Conservation (phyloP, 2,888 invertebrate genomes). For the Acanthosepion pharaonis region DNA sequence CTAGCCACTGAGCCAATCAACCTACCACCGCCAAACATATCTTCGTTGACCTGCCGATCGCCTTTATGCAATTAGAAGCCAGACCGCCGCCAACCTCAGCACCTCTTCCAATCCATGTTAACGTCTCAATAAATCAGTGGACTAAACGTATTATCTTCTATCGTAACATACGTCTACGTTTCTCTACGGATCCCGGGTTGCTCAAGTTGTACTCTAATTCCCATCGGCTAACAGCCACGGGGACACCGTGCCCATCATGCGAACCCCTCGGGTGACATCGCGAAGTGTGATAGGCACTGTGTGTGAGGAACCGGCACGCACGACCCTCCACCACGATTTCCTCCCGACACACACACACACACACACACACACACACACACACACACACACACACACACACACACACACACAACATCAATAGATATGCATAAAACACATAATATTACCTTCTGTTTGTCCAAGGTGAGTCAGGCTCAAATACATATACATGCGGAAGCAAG, state of each 20-base stretch:
- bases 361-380: neutral
- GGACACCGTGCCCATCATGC: neutral
- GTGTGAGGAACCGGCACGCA: neutral
- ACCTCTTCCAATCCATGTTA: conserved; percentile 33
- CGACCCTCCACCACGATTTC: neutral
- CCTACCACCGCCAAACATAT: neutral
- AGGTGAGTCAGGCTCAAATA: neutral
- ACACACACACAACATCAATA: neutral
- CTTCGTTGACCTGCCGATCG: conserved; percentile 1
- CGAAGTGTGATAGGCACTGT: neutral
- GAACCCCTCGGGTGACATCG: conserved; percentile 33
- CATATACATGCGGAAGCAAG: neutral
- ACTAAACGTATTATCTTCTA: neutral
- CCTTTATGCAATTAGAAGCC: neutral
- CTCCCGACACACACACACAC: neutral
- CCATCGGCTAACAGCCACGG: neutral
- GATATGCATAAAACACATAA: neutral
- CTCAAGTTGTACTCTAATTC: conserved; percentile 22
- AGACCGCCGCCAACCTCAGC: neutral
- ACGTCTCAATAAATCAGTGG: neutral
- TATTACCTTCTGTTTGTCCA: neutral
- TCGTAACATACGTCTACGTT: neutral
- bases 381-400: neutral
- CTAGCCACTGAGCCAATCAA: neutral
- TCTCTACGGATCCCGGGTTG: neutral